Conservation (phyloP, 2,888 invertebrate species). For the Eilema sororculum region DNA sequence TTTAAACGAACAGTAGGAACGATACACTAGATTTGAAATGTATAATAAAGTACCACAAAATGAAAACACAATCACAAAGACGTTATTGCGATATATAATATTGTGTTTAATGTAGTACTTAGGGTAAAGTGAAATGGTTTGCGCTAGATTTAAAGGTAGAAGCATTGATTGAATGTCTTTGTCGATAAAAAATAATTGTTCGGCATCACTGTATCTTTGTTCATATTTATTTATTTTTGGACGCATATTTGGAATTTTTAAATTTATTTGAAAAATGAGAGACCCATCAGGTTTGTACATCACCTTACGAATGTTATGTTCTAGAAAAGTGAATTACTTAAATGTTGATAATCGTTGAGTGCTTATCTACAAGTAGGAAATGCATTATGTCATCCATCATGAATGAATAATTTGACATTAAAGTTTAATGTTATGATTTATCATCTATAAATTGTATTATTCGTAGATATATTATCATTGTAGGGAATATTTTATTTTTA, state of each 20-base stretch:
- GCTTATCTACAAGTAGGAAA: not conserved
- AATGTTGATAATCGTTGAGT: not conserved
- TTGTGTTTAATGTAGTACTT: slow-evolving; percentile 37
- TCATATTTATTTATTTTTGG: not conserved
- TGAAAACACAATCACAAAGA: not conserved
- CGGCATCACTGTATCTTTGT: slow-evolving; percentile 5
- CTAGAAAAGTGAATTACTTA: not conserved
- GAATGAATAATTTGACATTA: not conserved
- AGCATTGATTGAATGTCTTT: slow-evolving; percentile 36
- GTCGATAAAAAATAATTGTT: slow-evolving; percentile 23
- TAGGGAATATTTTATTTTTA: too few relatives aligned
- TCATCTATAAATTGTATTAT: too few relatives aligned
- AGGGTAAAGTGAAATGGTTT: slow-evolving; percentile 21
- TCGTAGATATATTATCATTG: too few relatives aligned
- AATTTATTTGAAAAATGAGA: not conserved
- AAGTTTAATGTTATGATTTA: too few relatives aligned
- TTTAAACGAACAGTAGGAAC: not conserved
- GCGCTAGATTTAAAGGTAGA: slow-evolving; percentile 31
- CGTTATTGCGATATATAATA: slow-evolving; percentile 27
- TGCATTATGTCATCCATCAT: not conserved
- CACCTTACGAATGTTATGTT: not conserved
- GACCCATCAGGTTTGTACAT: not conserved
- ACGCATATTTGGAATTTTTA: not conserved
- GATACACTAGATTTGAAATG: not conserved
- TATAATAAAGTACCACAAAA: not conserved